Evolutionary conservation across 1,140 invertebrate genomes (phyloP), one percentile per base, ranked within the genome.

Genomic region (Neodiprion fabricii): DNA sequence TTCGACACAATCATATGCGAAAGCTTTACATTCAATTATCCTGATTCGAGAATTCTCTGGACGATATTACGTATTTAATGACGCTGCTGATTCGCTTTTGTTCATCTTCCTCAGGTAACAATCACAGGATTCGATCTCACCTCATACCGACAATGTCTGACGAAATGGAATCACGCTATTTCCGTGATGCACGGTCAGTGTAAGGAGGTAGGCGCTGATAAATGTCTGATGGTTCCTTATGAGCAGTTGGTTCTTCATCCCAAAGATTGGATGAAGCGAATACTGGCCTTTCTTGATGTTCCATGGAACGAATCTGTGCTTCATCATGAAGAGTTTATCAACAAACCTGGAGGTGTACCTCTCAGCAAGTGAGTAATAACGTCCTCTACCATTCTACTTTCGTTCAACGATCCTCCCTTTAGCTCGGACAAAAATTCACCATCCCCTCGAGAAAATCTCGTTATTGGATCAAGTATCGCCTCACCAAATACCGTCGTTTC

Each of bases 191-290:
- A 98, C 88, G 91, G 93, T 74, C 97, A 99, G 89, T 99, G 98
- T 89, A 91, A 93, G 75, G 92, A 95, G 79, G 92, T 99, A 69
- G 98, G 98, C 11, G 88, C 92, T 14, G 88, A 91, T 7, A 91
- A 92, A 78, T 99, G 98, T 89, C 89, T 99, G 87, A 94, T 95
- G 86, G 95, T 95, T 8, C 96, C 97, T 82, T 99, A 99, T 88
- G 98, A 99, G 88, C 96, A 99, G 86, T 91, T 99, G 78, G 98
- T 99, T 49, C 90, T 99, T 72, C 96, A 98, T 89, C 98, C 98
- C 0, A 92, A 93, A 75, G 88, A 93, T 72, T 97, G 96, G 92
- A 95, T 99, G 95, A 90, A 93, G 74, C 93, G 93, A 82, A 97
- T 99, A 80, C 91, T 99, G 8, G 89, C 92, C 70, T 99, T 99